Evolutionary conservation across 2,797 vertebrate species (phyloP).

Genomic region (Arnoldichthys spilopterus): DNA sequence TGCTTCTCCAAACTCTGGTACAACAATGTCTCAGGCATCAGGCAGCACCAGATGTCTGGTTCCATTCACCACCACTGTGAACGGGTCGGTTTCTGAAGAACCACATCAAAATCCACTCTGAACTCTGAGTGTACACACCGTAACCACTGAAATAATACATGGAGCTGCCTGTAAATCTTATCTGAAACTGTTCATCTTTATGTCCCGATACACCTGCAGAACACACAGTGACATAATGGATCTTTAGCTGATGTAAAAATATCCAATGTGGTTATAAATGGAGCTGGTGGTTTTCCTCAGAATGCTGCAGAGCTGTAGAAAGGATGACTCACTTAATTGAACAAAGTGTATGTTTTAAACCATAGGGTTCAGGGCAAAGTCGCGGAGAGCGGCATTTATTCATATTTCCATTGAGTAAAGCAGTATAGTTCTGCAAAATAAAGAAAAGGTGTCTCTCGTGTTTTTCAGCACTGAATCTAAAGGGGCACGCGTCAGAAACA

Average conservation of each 20-base stretch:
- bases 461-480: no score
- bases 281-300: background rate
- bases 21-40: no score
- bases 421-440: no score
- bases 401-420: background rate
- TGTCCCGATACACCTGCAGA: background rate
- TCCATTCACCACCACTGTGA: no score
- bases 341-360: background rate
- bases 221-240: background rate
- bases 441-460: no score
- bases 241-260: background rate
- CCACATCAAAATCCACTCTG: no score
- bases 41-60: no score
- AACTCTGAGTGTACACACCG: no score
- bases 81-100: no score
- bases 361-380: background rate
- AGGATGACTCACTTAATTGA: background rate
- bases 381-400: background rate
- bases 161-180: no score
- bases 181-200: background rate
- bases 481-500: no score
- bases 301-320: background rate
- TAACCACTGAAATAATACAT: background rate
- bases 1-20: no score
- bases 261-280: background rate